Evolutionary conservation across 2,797 vertebrate species (phyloP), one percentile per base, ranked within the genome.

Genomic region (Falco berigora): DNA sequence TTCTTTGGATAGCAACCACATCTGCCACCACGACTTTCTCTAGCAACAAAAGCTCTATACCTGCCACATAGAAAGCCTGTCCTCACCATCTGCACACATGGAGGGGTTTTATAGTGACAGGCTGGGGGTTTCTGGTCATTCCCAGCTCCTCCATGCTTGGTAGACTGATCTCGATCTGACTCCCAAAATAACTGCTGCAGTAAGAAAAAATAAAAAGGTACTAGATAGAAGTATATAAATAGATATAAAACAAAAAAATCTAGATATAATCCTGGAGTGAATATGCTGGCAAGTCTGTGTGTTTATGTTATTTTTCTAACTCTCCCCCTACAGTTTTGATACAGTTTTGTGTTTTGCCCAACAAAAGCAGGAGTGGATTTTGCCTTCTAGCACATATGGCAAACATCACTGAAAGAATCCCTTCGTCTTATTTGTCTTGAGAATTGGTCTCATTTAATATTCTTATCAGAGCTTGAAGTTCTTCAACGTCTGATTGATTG

Each of bases 31-130:
- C 0, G 1, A 32, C 15, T 19, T 59, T 49, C 52, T 28, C 23
- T 16, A 75, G 52, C 32, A 3, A 38, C 34, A 59, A 38, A 50
- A 34, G 40, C 15, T 34, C 34, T 36, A 21, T 71, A 50, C 38
- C 50, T 77, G 75, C 34, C 81, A 13, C 0, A 0, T 46, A 49
- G 34, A 36, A 16, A 49, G 24, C 28, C 78, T 42, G 50, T 40
- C 19, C 34, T 68, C 62, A n/a, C 17, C 4, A 0, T 27, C 18
- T 4, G 27, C 23, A 23, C 30, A 10, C 0, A 0, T 8, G 2
- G 10, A 50, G 3, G 42, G 6, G 5, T 25, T 71, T 72, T 71
- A 34, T 5, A 34, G 40, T n/a, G 59, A 23, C 32, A 42, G 8
- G 6, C 46, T 67, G 59, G 12, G 19, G 5, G 3, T 34, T 80